Conservation (phyloP, 2,113 vertebrate genomes). For the Plectropomus leopardus region DNA sequence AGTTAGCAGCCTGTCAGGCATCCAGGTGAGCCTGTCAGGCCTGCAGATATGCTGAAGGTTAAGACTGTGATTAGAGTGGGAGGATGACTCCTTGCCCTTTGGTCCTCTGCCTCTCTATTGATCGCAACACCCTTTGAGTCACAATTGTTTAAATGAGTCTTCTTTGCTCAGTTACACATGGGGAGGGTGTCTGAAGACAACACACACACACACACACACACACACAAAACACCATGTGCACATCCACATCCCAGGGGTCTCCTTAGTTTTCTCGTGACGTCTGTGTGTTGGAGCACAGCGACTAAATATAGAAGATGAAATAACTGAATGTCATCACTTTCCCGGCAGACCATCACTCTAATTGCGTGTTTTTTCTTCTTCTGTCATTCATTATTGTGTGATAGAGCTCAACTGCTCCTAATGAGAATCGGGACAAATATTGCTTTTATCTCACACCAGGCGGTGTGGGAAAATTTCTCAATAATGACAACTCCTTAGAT, state of each 20-base stretch:
- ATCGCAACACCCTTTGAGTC: conserved; percentile 67
- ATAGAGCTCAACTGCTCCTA: conserved; percentile 41
- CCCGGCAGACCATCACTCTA: conserved; percentile 37
- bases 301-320: conserved; percentile 53
- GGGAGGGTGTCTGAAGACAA: not conserved
- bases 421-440: conserved; percentile 66
- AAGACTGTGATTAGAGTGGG: conserved; percentile 71
- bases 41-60: conserved; percentile 74
- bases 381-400: conserved; percentile 54
- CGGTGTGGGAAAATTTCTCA: conserved; percentile 27
- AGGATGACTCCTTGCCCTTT: conserved; percentile 72
- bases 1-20: conserved; percentile 42
- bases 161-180: conserved; percentile 19
- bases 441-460: conserved; percentile 63
- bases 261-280: conserved; percentile 50
- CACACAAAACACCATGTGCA: conserved; percentile 2
- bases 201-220: conserved; percentile 1
- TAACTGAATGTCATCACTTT: conserved; percentile 47
- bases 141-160: conserved; percentile 65
- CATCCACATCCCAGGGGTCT: conserved; percentile 39
- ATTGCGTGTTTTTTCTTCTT: conserved; percentile 62
- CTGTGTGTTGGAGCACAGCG: not conserved
- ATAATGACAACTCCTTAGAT: conserved; percentile 62
- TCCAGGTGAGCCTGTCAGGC: conserved; percentile 58
- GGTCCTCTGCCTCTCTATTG: conserved; percentile 69